Evolutionary conservation across 1,140 invertebrate species (phyloP).

Genomic region (Metopolophium dirhodum): DNA sequence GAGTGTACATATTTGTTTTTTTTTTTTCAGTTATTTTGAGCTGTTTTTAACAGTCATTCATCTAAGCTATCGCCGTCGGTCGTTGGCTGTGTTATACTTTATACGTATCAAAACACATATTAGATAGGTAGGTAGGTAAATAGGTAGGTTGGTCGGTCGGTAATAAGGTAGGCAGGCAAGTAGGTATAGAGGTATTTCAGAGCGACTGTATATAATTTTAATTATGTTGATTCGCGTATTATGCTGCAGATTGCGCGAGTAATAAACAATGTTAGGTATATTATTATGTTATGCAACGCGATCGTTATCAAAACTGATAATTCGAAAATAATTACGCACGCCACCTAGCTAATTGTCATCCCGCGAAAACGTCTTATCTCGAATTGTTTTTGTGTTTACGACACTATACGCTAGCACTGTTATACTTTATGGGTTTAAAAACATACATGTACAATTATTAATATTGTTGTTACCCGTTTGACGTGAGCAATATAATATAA

Average conservation of each 20-base stretch:
- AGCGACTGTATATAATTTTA: not conserved
- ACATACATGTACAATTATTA: too few relatives aligned
- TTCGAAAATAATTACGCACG: not conserved
- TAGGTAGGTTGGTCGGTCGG: not conserved
- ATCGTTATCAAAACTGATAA: not conserved
- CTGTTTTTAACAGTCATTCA: not conserved
- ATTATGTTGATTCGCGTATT: not conserved
- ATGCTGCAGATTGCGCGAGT: slow-evolving; percentile 5
- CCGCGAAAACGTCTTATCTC: not conserved
- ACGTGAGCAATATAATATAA: not conserved
- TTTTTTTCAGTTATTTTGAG: not conserved
- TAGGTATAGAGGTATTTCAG: not conserved
- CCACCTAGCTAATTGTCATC: not conserved
- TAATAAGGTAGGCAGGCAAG: too few relatives aligned
- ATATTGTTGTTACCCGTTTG: not conserved
- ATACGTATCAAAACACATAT: not conserved
- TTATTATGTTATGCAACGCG: not conserved
- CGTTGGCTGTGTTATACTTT: not conserved
- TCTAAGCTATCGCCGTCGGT: not conserved
- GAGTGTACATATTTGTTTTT: not conserved
- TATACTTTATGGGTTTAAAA: too few relatives aligned
- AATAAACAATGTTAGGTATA: slow-evolving; percentile 2
- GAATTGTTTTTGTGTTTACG: not conserved
- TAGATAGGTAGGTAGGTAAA: not conserved
- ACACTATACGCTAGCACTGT: not conserved